Percentiles rank a stretch among this genome's conserved stretches.
phyloP scores from a whole-genome alignment of 1,140 invertebrate species.

The Bombus superbus region DNA sequence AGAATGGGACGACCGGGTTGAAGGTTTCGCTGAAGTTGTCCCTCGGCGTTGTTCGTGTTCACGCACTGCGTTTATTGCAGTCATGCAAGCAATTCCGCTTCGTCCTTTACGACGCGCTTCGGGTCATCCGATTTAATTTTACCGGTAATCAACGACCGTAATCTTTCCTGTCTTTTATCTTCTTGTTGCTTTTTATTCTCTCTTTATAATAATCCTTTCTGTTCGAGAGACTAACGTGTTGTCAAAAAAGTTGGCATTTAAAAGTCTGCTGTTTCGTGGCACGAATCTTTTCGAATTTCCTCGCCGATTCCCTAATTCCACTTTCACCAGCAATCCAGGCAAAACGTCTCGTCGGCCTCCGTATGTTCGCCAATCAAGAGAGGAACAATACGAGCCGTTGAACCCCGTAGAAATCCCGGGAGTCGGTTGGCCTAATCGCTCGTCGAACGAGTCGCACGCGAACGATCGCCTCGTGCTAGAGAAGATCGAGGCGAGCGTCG shows the following conservation, averaged over 20 bases:
- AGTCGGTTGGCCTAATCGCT: slow-evolving; percentile 4
- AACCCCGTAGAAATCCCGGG: slow-evolving; percentile 1
- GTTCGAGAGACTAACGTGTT: no score
- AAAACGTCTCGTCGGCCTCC: neutral
- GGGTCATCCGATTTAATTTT: slow-evolving; percentile 16
- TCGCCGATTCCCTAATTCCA: neutral
- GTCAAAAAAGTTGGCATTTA: neutral
- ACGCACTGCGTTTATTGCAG: neutral
- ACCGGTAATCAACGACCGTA: neutral
- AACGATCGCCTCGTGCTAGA: neutral
- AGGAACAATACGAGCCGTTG: slow-evolving; percentile 2
- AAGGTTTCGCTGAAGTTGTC: neutral
- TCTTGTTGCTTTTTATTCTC: neutral
- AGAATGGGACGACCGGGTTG: no score
- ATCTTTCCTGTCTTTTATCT: neutral
- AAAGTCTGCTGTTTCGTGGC: neutral
- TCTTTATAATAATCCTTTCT: neutral
- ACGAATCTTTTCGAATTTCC: slow-evolving; percentile 12
- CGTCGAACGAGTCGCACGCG: slow-evolving; percentile 9
- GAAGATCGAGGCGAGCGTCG: slow-evolving; percentile 24
- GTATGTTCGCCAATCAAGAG: slow-evolving; percentile 1
- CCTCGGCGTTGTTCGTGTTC: neutral
- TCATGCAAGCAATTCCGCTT: neutral
- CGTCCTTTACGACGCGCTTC: slow-evolving; percentile 1
- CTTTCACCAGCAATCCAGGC: slow-evolving; percentile 1